Evolutionary conservation across 2,888 invertebrate genomes (phyloP), one percentile per base, ranked within the genome.

Genomic region (Apotomis capreana): DNA sequence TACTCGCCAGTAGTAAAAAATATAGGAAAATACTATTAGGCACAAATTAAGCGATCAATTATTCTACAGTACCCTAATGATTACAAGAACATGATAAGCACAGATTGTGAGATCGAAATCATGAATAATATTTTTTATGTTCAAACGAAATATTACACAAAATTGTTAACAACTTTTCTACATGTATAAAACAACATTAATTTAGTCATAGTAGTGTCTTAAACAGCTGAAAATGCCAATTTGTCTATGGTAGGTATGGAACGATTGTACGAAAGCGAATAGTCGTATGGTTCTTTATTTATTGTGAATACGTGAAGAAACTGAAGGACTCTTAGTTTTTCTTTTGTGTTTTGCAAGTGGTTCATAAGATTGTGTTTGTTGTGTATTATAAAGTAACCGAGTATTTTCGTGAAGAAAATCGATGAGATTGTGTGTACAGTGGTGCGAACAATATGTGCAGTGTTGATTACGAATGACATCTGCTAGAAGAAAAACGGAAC

Each of bases 401-500:
- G 81, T 77, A 80, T 83, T 81, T 76, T 78, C 83, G 84, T 83
- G 83, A 78, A 83, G 78, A 82, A 84, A 86, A 84, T 83, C 82
- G 84, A 85, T 82, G 84, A 81, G 83, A 84, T 85, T 84, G 82
- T 80, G 88, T 88, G 84, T 87, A 75, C 76, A 80, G 81, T 83
- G 79, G 77, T 78, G 78, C 74, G 76, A 78, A 89, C 90, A 91
- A 87, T 90, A 91, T 92, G 92, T 90, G 89, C 85, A 86, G 87
- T 88, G 90, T 89, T 91, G 88, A 90, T 89, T 90, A 89, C 91
- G 88, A 87, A 89, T 91, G 92, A 90, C 90, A 89, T 90, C 88
- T 90, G 87, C 79, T 88, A 80, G 77, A 77, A 80, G 90, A 87
- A 89, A 89, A 88, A 89, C 89, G 85, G 87, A 89, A 89, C 63